Evolutionary conservation across 2,888 invertebrate species (phyloP), one percentile per base, ranked within the genome.

Genomic region (Aporophyla nigra): DNA sequence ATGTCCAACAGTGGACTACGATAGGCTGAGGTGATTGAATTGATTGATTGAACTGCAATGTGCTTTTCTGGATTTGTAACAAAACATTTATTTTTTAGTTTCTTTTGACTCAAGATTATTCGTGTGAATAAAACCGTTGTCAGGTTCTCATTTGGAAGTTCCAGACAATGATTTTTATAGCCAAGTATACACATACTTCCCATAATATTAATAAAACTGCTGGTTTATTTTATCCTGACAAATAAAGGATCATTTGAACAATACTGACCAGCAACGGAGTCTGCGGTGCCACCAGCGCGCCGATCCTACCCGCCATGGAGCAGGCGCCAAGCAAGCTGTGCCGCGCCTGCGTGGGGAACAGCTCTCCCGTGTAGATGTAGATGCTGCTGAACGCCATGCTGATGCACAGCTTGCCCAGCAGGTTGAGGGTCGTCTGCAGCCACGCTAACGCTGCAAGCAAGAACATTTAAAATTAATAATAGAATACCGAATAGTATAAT

Each of bases 241-340:
- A 43, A 43, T 19, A 10, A 69, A 33, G 12, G 7, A 51, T 46
- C 24, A 49, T 74, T 5, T 7, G 24, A 27, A 53, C 9, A 24
- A 51, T 70, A 91, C 93, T 86, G 40, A 98, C 98, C 96, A 98
- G 89, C 66, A 98, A 92, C 1, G 98, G 98, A 21, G 97, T 97
- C 92, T 98, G 98, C 21, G 98, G 98, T 2, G 98, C 97, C 46
- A 97, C 91, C 89, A 98, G 97, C 6, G 97, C 97, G 0, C 98
- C 98, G 54, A 97, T 95, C 73, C 98, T 94, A 68, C 98, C 98
- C 63, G 97, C 93, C 97, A 97, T 98, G 67, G 98, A 98, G 93
- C 98, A 98, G 51, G 95, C 91, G 0, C 97, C 97, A 86, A 98
- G 96, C 86, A 97, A 92, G 16, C 97, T 97, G 90, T 98, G 97